Conservation (phyloP, 2,797 vertebrate species). For the Pogonophryne albipinna region DNA sequence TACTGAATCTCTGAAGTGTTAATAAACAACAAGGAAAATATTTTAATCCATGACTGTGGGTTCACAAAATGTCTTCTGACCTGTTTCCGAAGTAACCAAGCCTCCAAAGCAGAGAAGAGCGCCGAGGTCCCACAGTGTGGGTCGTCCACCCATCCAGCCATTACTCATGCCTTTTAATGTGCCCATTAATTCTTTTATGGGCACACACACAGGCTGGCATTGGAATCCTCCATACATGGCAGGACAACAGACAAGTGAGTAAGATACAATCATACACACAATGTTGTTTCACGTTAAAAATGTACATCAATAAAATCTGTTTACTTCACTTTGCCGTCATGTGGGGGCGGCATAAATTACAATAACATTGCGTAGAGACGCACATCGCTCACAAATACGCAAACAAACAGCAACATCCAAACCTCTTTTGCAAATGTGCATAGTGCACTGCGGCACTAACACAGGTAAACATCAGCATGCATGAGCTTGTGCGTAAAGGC, state of each 20-base stretch:
- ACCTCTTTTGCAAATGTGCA: too few relatives aligned
- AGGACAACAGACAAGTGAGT: conserved; percentile 33
- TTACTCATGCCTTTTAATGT: conserved; percentile 6
- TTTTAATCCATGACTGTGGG: background rate
- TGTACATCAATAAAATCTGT: too few relatives aligned
- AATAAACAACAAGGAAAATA: background rate
- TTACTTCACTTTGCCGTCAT: too few relatives aligned
- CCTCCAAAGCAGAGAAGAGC: background rate
- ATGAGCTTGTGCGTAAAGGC: too few relatives aligned
- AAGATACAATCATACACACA: background rate
- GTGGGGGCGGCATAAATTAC: too few relatives aligned
- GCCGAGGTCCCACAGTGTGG: background rate
- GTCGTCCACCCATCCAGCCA: background rate
- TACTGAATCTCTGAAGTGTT: too few relatives aligned
- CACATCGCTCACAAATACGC: too few relatives aligned
- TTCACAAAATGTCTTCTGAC: background rate
- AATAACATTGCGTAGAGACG: too few relatives aligned
- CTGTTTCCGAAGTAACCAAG: background rate
- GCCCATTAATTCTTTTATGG: background rate
- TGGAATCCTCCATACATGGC: background rate
- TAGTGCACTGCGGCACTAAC: too few relatives aligned
- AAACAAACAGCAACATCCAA: too few relatives aligned
- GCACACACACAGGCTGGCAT: conserved; percentile 5
- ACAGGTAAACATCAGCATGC: too few relatives aligned
- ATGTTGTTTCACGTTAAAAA: too few relatives aligned